Conservation (phyloP, 2,113 vertebrate species). For the Chaetops frenatus region DNA sequence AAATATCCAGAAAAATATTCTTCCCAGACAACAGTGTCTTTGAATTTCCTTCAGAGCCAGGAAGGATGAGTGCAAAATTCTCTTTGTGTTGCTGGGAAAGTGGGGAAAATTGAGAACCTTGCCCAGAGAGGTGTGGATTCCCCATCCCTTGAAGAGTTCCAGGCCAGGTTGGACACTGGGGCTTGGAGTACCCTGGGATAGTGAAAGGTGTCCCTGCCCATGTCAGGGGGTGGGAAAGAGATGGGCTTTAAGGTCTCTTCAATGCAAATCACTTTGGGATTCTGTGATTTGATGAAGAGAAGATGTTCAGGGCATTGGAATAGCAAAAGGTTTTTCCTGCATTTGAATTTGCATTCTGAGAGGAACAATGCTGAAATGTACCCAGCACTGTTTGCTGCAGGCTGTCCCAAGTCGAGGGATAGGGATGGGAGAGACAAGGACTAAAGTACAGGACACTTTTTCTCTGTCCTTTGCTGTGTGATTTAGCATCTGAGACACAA, state of each 20-base stretch:
- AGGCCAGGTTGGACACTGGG: not conserved
- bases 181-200: not conserved
- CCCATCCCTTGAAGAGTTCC: accelerated
- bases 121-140: not conserved
- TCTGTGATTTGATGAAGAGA: not conserved
- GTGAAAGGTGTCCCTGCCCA: not conserved
- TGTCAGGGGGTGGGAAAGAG: too few species aligned
- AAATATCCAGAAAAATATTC: not conserved
- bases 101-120: not conserved
- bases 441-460: accelerated
- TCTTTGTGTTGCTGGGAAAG: not conserved
- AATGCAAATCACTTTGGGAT: not conserved
- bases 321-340: not conserved
- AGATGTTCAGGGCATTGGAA: not conserved
- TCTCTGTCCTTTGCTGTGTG: not conserved
- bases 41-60: not conserved
- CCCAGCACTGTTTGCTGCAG: not conserved
- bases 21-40: not conserved
- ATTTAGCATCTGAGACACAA: not conserved
- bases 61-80: not conserved
- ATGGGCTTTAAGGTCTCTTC: not conserved
- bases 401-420: not conserved
- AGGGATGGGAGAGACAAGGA: not conserved
- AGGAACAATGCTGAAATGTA: not conserved
- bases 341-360: not conserved